Base-by-base conservation (phyloP, 2,888 invertebrate genomes). In the Diaperis boleti region DNA sequence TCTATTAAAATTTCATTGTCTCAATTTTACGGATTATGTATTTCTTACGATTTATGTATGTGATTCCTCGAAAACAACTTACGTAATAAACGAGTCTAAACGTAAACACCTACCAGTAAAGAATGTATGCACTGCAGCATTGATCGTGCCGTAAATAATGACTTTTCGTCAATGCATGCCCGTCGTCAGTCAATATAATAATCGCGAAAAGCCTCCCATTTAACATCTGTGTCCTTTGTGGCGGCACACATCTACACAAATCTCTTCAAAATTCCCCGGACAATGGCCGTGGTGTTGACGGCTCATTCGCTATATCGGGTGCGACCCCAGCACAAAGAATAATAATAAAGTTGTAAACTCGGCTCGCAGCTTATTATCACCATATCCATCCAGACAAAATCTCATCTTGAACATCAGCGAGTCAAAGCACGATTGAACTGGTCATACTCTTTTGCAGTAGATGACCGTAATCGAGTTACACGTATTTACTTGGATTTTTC, bases 401-500 rank as follows among this genome's bases (percentile, higher is more conserved):
- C 13, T 62, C 45, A 18, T 35, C 39, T 42, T 31, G 22, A 26
- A 15, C 29, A 29, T 45, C 33, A 29, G 6, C 26, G 2, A 22
- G 6, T 17, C 13, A 50, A 56, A 33, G 7, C 37, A 47, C 39
- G 57, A 66, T 42, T 60, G 60, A 8, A 29, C 59, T 59, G 59
- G 60, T 52, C 64, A 54, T 45, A 49, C 42, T 49, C 33, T 64
- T 56, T 33, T 60, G 54, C 67, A 64, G 69, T 63, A 69, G 65
- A 65, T 67, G 66, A 66, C 63, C 65, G 56, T 66, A 67, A 68
- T 71, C 69, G 66, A 67, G 67, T 67, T 69, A 71, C 65, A 66
- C 61, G 68, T 69, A 70, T 73, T 73, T 70, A 66, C 64, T 69
- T 68, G 69, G 61, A 66, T 63, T 65, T 59, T 62, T 67, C 65